A percentile compares a stretch with the other conserved stretches of the same genome.
Evolutionary conservation across 2,888 invertebrate species (phyloP).

Genomic region (Suillia variegata): DNA sequence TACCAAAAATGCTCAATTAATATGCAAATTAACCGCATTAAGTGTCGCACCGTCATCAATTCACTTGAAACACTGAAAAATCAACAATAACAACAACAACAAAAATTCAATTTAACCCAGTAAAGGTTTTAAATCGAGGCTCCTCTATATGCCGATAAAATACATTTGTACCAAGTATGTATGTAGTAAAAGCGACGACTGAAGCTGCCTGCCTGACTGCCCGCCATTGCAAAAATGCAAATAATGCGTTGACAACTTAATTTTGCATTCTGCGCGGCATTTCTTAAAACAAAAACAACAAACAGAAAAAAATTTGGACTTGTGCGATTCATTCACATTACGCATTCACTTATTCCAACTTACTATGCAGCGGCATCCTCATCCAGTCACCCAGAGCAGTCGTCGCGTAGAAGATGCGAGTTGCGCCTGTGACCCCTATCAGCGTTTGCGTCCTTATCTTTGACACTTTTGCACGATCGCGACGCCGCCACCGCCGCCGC

Average conservation of each 20-base stretch:
- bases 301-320: not conserved
- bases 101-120: too few species aligned
- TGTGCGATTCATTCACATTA: not conserved
- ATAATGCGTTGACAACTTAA: slow-evolving; percentile 59
- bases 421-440: not conserved
- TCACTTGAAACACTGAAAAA: not conserved
- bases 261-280: too few species aligned
- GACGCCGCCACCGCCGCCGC: not conserved
- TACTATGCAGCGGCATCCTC: not conserved
- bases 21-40: slow-evolving; percentile 54
- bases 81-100: not conserved
- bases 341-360: not conserved
- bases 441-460: not conserved
- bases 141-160: too few species aligned
- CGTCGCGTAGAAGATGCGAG: too few species aligned
- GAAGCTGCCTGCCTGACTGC: too few species aligned
- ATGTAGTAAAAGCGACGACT: too few species aligned
- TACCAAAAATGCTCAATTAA: slow-evolving; percentile 43
- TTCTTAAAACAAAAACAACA: slow-evolving; percentile 11
- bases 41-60: slow-evolving; percentile 44
- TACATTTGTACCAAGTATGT: too few species aligned
- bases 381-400: not conserved
- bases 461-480: slow-evolving; percentile 6
- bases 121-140: too few species aligned
- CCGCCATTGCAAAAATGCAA: slow-evolving; percentile 46